Base-by-base conservation (phyloP, 2,113 vertebrate species). In the Aspiorhynchus laticeps region DNA sequence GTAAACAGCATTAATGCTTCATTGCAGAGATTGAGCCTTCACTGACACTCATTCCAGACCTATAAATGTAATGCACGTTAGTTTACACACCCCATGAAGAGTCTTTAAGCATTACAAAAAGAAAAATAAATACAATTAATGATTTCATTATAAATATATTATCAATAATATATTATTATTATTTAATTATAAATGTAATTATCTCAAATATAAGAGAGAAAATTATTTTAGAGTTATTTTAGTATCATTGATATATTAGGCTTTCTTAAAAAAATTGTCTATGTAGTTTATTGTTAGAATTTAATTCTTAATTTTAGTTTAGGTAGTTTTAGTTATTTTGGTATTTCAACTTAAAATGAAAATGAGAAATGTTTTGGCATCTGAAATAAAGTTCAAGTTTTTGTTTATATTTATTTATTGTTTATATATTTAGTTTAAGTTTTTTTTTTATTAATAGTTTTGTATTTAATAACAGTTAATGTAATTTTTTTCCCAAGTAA, bases 1-100 rank as follows among this genome's bases (percentile, higher is more conserved):
- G 88, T 69, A 78, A 82, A 78, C 71, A 51, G 71, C 59, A 79
- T 85, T 83, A 83, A 21, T 26, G 26, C 71, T 59, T 78, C 59
- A 61, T 8, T 51, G 53, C 9, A 14, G 3, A 69, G 43, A 26
- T 81, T 65, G 12, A 56, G 46, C 2, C 33, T 73, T 73, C 26
- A 43, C 65, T 67, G 84, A 46, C 71, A 48, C 56, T 61, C n/a
- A 41, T 73, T 73, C 36, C 9, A n/a, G 69, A 3, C 33, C 33
- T 73, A 38, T 41, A 24, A 73, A 28, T 61, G 56, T 17, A 59
- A 11, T 24, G 10, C 69, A 5, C 4, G 6, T 19, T 8, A 3
- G 9, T 41, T 73, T 41, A 73, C 33, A 24, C 24, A 24, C 36
- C 69, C 1, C 36, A 41, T 73, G 36, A 36, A 24, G 69, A 74